A percentile compares a stretch with the other conserved stretches of the same genome.
These are phyloP conservation scores for Homalodisca vitripennis DNA, from an alignment of 1,140 invertebrate genomes.

Conservation along the genomic window DNA sequence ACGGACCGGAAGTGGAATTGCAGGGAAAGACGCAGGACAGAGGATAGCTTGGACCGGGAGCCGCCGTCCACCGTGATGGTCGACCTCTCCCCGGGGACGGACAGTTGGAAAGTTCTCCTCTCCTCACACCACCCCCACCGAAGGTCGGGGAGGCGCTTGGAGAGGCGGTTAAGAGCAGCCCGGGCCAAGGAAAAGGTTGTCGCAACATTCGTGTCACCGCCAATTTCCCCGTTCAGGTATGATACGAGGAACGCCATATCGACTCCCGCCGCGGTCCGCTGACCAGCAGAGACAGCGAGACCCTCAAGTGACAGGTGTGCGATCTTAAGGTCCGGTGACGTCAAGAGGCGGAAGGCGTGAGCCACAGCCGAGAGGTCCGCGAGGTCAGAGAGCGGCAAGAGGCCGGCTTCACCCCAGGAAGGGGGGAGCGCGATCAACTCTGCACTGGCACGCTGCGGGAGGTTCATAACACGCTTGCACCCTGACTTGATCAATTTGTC, in stretches of 20 bases:
- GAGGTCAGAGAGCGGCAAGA: background rate
- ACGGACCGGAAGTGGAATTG: background rate
- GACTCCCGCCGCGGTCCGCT: background rate
- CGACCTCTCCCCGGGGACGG: background rate
- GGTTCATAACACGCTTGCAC: background rate
- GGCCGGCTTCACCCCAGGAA: background rate
- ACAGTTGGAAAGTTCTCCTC: background rate
- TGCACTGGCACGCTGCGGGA: background rate
- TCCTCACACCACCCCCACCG: background rate
- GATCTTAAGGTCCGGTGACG: background rate
- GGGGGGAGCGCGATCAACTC: background rate
- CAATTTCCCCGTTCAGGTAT: background rate
- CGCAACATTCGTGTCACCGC: background rate
- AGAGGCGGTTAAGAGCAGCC: background rate
- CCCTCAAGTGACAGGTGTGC: background rate
- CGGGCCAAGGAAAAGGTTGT: background rate
- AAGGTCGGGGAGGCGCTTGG: background rate
- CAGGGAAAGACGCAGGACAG: background rate
- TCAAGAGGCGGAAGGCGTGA: background rate
- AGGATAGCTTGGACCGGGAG: background rate
- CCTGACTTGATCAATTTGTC: background rate
- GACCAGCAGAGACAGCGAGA: background rate
- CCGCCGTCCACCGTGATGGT: background rate
- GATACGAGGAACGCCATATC: background rate
- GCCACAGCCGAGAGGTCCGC: background rate